phyloP scores from a whole-genome alignment of 2,888 invertebrate genomes.

The Apodemia hepburni region DNA sequence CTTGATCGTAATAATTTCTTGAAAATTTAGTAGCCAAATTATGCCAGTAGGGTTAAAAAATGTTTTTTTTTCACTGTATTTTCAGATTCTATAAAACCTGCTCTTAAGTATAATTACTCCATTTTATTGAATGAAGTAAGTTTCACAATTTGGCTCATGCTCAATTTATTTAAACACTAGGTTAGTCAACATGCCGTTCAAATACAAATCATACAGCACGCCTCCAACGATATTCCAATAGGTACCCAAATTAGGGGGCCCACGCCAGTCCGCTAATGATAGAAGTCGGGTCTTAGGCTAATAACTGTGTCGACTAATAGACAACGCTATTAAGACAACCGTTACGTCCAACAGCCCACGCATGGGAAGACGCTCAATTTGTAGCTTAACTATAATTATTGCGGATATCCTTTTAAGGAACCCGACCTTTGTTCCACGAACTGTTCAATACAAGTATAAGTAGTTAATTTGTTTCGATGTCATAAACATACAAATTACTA shows the following conservation, averaged over 20 bases:
- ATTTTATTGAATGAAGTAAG: no score
- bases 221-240: neutral
- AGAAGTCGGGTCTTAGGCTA: slow-evolving; percentile 20
- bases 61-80: no score
- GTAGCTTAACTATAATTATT: slow-evolving; percentile 28
- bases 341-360: slow-evolving; percentile 28
- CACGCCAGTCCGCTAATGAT: neutral
- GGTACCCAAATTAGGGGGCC: neutral
- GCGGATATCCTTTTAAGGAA: slow-evolving; percentile 26
- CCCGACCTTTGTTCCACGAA: slow-evolving; percentile 20
- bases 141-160: no score
- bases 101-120: no score
- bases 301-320: slow-evolving; percentile 28
- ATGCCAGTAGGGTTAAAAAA: no score
- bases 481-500: no score
- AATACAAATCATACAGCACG: neutral
- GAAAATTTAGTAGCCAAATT: no score
- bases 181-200: no score
- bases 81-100: no score
- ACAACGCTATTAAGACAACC: slow-evolving; percentile 27
- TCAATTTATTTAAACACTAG: no score
- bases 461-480: neutral
- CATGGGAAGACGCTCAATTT: slow-evolving; percentile 35
- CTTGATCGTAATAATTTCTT: no score
- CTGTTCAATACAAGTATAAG: neutral